Conservation (phyloP, 2,888 invertebrate genomes). For the Eueremaeus valkanovi region DNA sequence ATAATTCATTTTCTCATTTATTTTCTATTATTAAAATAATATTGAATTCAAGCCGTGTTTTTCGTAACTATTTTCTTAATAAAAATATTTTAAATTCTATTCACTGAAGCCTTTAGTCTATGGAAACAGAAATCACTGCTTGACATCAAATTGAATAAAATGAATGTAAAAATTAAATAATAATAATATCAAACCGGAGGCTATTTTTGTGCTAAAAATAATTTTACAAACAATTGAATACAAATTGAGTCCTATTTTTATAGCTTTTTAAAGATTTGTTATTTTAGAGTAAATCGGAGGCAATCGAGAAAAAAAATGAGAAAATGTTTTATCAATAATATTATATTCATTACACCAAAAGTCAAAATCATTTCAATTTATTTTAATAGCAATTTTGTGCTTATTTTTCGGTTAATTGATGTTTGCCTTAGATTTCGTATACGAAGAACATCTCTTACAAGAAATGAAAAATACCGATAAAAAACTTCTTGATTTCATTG, state of each 20-base stretch:
- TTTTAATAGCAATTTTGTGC: not conserved
- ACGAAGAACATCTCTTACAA: slow-evolving; percentile 25
- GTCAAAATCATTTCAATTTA: not conserved
- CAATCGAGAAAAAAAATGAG: not conserved
- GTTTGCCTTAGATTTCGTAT: slow-evolving; percentile 35
- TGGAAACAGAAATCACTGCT: slow-evolving; percentile 12
- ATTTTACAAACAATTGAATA: slow-evolving; percentile 9
- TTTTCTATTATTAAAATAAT: not conserved
- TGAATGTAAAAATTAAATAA: not conserved
- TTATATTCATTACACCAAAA: not conserved
- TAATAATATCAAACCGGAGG: not conserved
- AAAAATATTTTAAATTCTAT: not conserved
- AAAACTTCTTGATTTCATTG: slow-evolving; percentile 35
- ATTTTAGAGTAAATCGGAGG: not conserved
- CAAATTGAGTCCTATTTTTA: slow-evolving; percentile 5
- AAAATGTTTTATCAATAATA: not conserved
- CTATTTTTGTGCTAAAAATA: slow-evolving; percentile 5
- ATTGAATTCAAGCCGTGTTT: not conserved
- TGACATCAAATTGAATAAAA: not conserved
- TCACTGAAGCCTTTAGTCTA: not conserved
- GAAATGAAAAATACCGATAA: slow-evolving; percentile 36
- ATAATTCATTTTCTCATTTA: not conserved
- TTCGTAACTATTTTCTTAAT: not conserved
- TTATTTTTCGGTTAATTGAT: slow-evolving; percentile 11
- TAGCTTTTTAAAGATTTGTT: too few species aligned